Evolutionary conservation across 2,888 invertebrate genomes (phyloP).

Genomic region (Drosophila anomelani): DNA sequence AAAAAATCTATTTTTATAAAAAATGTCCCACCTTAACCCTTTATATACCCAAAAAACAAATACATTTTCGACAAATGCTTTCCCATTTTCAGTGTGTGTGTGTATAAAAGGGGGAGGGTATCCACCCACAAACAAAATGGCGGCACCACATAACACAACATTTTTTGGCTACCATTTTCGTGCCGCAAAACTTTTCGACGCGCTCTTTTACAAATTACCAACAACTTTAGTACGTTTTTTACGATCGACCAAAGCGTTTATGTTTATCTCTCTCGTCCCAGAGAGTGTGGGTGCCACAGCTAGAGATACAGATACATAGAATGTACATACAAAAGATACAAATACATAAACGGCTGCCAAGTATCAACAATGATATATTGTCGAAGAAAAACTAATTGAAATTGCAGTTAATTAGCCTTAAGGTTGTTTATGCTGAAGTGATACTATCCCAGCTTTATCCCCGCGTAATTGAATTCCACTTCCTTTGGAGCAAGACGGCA

Average conservation of each 20-base stretch:
- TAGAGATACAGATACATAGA: constrained; percentile 13
- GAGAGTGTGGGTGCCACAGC: constrained; percentile 35
- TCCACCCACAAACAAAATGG: constrained; percentile 64
- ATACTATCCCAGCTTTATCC: constrained; percentile 8
- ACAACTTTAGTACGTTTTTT: constrained; percentile 71
- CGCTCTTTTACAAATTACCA: constrained; percentile 83
- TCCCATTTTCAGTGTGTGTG: constrained; percentile 8
- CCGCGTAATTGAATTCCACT: constrained; percentile 67
- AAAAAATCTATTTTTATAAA: background rate
- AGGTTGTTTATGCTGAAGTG: constrained; percentile 35
- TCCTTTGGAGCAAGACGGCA: constrained; percentile 25
- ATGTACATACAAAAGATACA: background rate
- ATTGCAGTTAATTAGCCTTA: constrained; percentile 45
- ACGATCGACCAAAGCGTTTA: constrained; percentile 63
- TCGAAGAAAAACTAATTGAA: constrained; percentile 44
- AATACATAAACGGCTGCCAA: background rate
- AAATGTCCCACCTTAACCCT: constrained; percentile 41
- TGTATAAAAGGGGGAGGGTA: constrained; percentile 18
- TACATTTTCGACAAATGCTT: constrained; percentile 7
- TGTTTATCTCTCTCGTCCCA: constrained; percentile 33
- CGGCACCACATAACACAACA: constrained; percentile 69
- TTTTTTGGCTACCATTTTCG: constrained; percentile 54
- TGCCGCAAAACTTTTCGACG: constrained; percentile 82
- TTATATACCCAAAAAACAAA: constrained; percentile 8
- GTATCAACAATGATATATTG: constrained; percentile 32